Evolutionary conservation across 2,888 invertebrate species (phyloP).

Genomic region (Hipparchia sbordonii): DNA sequence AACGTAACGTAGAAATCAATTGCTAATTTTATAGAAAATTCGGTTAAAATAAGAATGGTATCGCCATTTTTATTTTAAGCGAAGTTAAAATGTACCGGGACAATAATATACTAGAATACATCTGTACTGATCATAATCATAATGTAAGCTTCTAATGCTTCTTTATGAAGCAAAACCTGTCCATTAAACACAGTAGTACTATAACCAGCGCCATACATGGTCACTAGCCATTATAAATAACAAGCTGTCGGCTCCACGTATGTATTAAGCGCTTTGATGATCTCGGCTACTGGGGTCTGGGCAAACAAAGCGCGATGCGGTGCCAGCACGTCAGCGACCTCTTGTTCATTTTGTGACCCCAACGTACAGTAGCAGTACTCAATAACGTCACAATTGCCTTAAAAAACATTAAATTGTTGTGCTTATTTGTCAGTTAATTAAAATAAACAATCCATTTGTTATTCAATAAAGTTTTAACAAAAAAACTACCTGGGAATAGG

Average conservation of each 20-base stretch:
- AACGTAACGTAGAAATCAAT: too few species aligned
- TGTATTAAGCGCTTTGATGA: constrained; percentile 24
- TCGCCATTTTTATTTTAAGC: too few species aligned
- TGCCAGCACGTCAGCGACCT: neutral
- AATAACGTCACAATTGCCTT: too few species aligned
- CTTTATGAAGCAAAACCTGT: constrained; percentile 25
- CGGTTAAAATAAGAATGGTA: too few species aligned
- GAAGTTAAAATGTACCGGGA: neutral
- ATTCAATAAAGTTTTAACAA: too few species aligned
- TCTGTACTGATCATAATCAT: constrained; percentile 15
- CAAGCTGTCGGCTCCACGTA: constrained; percentile 29
- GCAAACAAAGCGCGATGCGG: neutral
- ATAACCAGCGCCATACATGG: constrained; percentile 28
- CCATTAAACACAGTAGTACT: constrained; percentile 31
- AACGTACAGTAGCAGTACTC: too few species aligned
- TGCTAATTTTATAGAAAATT: too few species aligned
- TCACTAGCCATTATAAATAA: constrained; percentile 37
- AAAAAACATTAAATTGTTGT: too few species aligned
- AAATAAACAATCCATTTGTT: too few species aligned
- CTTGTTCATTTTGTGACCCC: too few species aligned
- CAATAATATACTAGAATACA: neutral
- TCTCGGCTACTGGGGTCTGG: neutral
- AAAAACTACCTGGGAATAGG: too few species aligned
- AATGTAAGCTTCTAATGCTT: constrained; percentile 17
- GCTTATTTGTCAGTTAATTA: too few species aligned